Percentiles rank a stretch among this genome's conserved stretches.
phyloP scores from a whole-genome alignment of 2,113 vertebrate species.

The Nothocercus nigrocapillus region DNA sequence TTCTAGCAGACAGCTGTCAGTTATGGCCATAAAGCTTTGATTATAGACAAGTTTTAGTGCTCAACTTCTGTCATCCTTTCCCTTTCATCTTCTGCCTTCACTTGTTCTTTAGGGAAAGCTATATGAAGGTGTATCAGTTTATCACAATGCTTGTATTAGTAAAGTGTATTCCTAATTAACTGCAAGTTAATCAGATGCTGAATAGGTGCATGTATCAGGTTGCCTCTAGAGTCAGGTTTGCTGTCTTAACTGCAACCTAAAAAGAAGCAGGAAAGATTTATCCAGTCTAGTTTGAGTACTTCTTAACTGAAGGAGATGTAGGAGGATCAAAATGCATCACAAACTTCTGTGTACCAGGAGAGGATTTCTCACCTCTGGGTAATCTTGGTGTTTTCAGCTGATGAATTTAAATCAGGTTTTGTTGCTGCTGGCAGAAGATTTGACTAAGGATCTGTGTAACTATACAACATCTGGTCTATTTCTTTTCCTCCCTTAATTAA shows the following conservation, averaged over 20 bases:
- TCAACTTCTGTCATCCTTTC: not conserved
- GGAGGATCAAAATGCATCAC: not conserved
- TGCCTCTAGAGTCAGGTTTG: not conserved
- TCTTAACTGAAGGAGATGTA: not conserved
- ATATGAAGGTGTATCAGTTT: not conserved
- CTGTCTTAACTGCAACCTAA: not conserved
- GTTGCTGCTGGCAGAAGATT: not conserved
- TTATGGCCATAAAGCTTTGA: not conserved
- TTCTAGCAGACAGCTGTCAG: not conserved
- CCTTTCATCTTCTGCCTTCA: not conserved
- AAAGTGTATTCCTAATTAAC: not conserved
- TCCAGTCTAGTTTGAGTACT: not conserved
- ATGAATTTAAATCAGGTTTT: not conserved
- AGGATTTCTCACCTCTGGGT: accelerated
- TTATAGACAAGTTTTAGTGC: not conserved
- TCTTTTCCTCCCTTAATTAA: not conserved
- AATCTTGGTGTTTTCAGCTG: not conserved
- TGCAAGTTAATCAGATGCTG: not conserved
- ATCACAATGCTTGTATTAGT: not conserved
- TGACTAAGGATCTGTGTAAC: not conserved
- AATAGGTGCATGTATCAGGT: not conserved
- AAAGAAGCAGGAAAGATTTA: not conserved
- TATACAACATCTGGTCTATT: not conserved
- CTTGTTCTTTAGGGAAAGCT: not conserved
- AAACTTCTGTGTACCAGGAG: not conserved